Conservation (phyloP, 2,113 vertebrate genomes). For the Bubalus kerabau region DNA sequence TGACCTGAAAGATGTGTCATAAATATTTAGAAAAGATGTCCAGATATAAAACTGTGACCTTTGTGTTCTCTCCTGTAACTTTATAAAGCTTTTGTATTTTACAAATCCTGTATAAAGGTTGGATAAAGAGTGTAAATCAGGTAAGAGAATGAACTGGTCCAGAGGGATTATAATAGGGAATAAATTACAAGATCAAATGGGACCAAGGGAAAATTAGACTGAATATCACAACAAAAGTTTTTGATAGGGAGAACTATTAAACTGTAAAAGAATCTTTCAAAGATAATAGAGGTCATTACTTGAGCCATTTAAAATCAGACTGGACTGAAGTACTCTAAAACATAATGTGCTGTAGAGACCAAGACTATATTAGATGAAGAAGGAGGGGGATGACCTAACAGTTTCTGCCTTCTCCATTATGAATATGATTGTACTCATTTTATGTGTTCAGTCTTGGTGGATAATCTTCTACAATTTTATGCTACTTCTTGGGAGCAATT, state of each 20-base stretch:
- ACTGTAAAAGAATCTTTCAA: constrained; percentile 47
- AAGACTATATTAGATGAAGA: not conserved
- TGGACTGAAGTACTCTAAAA: constrained; percentile 10
- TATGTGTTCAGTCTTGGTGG: constrained; percentile 11
- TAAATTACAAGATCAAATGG: constrained; percentile 44
- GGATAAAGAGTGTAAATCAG: not conserved
- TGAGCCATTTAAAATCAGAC: constrained; percentile 39
- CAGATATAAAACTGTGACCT: not conserved
- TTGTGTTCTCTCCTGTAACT: not conserved
- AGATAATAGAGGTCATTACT: constrained; percentile 19
- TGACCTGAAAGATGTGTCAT: not conserved
- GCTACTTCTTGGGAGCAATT: constrained; percentile 41
- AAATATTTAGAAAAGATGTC: not conserved
- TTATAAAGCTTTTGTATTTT: not conserved
- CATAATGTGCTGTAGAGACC: not conserved
- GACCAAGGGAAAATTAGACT: constrained; percentile 14
- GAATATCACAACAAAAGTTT: constrained; percentile 38
- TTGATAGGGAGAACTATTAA: constrained; percentile 48
- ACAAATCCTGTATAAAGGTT: not conserved
- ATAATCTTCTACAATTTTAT: constrained; percentile 57
- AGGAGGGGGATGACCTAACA: not conserved
- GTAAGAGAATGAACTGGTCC: not conserved
- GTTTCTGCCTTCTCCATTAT: not conserved
- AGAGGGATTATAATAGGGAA: not conserved
- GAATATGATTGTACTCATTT: constrained; percentile 47